A percentile compares a stretch with the other conserved stretches of the same genome.
Conservation (phyloP, 1,140 invertebrate genomes). For the Scaptomyza montana region DNA sequence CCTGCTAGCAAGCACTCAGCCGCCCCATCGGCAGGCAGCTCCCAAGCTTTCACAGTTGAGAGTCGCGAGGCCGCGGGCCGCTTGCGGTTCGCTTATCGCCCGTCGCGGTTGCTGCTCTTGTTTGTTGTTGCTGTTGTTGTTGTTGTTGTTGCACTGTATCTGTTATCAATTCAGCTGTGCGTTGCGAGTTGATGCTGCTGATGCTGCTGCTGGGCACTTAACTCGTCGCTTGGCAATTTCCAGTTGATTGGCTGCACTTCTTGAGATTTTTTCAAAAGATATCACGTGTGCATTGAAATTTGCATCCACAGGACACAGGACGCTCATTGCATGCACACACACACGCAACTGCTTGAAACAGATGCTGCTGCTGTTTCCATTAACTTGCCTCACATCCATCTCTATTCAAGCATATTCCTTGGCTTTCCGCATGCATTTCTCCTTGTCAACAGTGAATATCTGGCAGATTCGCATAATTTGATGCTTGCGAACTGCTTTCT, state of each 20-base stretch:
- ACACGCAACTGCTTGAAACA: slow-evolving; percentile 39
- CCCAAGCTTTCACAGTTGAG: slow-evolving; percentile 31
- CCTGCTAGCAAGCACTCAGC: slow-evolving; percentile 1
- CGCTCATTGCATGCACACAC: slow-evolving; percentile 24
- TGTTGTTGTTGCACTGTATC: slow-evolving; percentile 31
- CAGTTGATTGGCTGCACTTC: slow-evolving; percentile 81
- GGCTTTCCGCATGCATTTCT: slow-evolving; percentile 39
- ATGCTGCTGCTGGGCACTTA: slow-evolving; percentile 60
- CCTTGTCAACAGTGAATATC: slow-evolving; percentile 58
- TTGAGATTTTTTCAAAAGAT: slow-evolving; percentile 71
- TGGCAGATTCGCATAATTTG: slow-evolving; percentile 78
- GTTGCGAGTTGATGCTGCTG: slow-evolving; percentile 10
- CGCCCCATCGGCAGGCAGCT: slow-evolving; percentile 29
- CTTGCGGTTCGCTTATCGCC: slow-evolving; percentile 63
- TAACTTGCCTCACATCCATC: slow-evolving; percentile 27
- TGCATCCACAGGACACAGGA: slow-evolving; percentile 57
- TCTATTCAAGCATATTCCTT: slow-evolving; percentile 40
- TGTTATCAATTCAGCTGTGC: slow-evolving; percentile 45
- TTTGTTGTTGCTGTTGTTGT: not conserved
- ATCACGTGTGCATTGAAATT: slow-evolving; percentile 62
- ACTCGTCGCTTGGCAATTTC: slow-evolving; percentile 70
- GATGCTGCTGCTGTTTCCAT: slow-evolving; percentile 38
- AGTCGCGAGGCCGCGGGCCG: slow-evolving; percentile 67
- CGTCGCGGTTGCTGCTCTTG: slow-evolving; percentile 45
- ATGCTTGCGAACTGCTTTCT: slow-evolving; percentile 35